Conservation (phyloP, 2,888 invertebrate species). For the Ophion costatus region DNA sequence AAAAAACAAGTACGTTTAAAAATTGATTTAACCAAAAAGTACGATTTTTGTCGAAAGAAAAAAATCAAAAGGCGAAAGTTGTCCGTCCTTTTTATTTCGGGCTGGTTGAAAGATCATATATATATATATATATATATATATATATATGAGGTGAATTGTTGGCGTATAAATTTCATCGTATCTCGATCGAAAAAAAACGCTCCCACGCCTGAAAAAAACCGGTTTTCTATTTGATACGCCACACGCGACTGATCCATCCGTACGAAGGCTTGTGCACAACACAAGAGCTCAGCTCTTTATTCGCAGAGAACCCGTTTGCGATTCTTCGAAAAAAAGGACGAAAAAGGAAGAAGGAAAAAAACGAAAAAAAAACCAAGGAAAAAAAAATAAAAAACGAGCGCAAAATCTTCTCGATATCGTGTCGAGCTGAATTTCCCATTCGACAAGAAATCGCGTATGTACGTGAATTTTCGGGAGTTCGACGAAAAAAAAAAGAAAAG, state of each 20-base stretch:
- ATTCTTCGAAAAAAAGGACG: slow-evolving; percentile 48
- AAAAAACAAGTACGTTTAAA: no score
- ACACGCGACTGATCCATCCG: slow-evolving; percentile 59
- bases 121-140: no score
- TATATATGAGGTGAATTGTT: slow-evolving; percentile 22
- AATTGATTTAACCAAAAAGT: no score
- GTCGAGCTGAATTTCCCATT: slow-evolving; percentile 4
- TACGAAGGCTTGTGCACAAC: neutral
- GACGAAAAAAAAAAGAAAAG: neutral
- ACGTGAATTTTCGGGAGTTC: neutral
- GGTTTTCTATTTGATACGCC: slow-evolving; percentile 59
- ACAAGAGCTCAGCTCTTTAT: slow-evolving; percentile 15
- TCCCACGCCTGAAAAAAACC: slow-evolving; percentile 61
- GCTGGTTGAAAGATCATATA: no score
- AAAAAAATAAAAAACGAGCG: neutral
- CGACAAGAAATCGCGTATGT: neutral
- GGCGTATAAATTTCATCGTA: slow-evolving; percentile 59
- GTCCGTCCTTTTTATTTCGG: no score
- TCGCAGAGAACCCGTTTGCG: slow-evolving; percentile 54
- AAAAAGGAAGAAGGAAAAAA: neutral
- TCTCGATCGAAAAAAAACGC: slow-evolving; percentile 51
- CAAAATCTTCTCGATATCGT: slow-evolving; percentile 25
- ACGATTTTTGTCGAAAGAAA: no score
- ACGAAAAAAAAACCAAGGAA: neutral
- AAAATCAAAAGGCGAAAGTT: neutral